Evolutionary conservation across 1,140 invertebrate species (phyloP).

Genomic region (Drosophila willistoni): DNA sequence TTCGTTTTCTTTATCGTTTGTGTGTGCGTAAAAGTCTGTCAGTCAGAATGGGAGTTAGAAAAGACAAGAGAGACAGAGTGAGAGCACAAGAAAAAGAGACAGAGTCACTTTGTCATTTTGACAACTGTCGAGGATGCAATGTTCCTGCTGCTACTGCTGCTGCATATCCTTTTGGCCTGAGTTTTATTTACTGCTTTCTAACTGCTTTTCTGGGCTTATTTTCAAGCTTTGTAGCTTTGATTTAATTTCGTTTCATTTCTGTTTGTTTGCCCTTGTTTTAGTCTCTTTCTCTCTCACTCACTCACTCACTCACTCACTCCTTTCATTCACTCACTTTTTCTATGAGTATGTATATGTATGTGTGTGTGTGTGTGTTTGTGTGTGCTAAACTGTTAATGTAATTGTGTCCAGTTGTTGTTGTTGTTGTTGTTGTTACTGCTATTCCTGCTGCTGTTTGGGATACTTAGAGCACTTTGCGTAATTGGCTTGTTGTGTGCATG

Average conservation of each 20-base stretch:
- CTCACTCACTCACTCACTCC: not conserved
- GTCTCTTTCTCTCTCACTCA: not conserved
- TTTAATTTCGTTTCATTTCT: slow-evolving; percentile 61
- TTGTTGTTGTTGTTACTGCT: slow-evolving; percentile 26
- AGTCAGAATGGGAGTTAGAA: slow-evolving; percentile 45
- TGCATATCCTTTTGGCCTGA: not conserved
- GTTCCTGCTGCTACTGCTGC: not conserved
- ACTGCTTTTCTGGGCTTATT: slow-evolving; percentile 45
- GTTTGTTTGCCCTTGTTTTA: slow-evolving; percentile 36
- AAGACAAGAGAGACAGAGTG: not conserved
- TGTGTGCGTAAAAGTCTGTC: slow-evolving; percentile 44
- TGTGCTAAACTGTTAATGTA: slow-evolving; percentile 72
- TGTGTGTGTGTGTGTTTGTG: slow-evolving; percentile 16
- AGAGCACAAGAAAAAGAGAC: not conserved
- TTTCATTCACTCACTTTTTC: not conserved
- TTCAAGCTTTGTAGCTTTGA: slow-evolving; percentile 46
- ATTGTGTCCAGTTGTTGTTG: slow-evolving; percentile 63
- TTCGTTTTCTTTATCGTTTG: not conserved
- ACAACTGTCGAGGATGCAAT: slow-evolving; percentile 17
- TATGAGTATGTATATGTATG: not conserved
- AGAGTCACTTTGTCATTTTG: slow-evolving; percentile 54
- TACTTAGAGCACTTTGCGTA: slow-evolving; percentile 74
- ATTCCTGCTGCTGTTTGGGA: slow-evolving; percentile 40
- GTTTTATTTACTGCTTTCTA: slow-evolving; percentile 27
- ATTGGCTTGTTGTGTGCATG: slow-evolving; percentile 69